phyloP scores from a whole-genome alignment of 2,888 invertebrate genomes.

The Lithosia quadra region DNA sequence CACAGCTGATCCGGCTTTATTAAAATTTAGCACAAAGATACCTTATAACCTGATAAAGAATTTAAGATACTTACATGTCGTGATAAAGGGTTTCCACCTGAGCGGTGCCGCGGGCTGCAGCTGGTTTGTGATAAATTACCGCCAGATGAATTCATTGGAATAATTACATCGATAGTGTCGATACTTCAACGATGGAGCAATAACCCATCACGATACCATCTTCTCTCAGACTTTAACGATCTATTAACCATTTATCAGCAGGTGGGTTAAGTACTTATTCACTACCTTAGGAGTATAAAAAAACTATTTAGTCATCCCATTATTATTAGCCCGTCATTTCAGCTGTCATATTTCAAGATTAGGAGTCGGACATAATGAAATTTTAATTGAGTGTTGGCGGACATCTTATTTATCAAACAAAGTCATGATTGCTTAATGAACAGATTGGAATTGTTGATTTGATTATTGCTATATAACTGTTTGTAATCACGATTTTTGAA shows the following conservation, averaged over 20 bases:
- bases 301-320: slow-evolving; percentile 22
- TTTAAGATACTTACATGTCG: background rate
- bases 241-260: background rate
- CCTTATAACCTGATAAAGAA: background rate
- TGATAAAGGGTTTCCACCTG: background rate
- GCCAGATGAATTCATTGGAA: background rate
- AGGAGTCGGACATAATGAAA: slow-evolving; percentile 43
- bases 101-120: background rate
- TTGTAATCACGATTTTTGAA: background rate
- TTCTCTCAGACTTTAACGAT: background rate
- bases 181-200: background rate
- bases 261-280: background rate
- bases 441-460: background rate
- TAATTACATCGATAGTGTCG: background rate
- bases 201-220: background rate
- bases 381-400: slow-evolving; percentile 53
- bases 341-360: slow-evolving; percentile 30
- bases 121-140: background rate
- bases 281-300: background rate
- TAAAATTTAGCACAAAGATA: background rate
- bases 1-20: too few relatives aligned
- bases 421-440: slow-evolving; percentile 16
- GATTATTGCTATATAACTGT: slow-evolving; percentile 8
- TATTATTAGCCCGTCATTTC: slow-evolving; percentile 27
- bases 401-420: slow-evolving; percentile 49